Conservation (phyloP, 2,888 invertebrate species). For the Macrosiphum euphorbiae region DNA sequence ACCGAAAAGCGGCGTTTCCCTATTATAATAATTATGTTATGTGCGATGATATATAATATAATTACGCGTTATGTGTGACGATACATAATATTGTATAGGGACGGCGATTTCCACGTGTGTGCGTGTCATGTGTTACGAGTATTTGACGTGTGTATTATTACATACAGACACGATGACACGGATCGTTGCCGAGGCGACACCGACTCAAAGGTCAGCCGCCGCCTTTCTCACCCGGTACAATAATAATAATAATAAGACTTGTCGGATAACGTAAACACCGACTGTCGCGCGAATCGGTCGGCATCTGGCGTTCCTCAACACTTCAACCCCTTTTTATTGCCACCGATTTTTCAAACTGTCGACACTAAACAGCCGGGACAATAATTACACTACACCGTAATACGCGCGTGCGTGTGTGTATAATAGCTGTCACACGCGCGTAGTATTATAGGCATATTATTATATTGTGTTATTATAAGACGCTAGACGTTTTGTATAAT, state of each 20-base stretch:
- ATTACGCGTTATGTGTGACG: not conserved
- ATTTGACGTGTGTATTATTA: not conserved
- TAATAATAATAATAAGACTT: not conserved
- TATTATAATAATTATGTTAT: not conserved
- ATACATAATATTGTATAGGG: not conserved
- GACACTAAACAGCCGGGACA: conserved; percentile 52
- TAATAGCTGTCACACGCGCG: not conserved
- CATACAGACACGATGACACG: not conserved
- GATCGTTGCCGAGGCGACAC: not conserved
- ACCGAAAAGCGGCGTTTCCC: not conserved
- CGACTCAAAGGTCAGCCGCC: conserved; percentile 42
- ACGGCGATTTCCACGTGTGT: not conserved
- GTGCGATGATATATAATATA: not conserved
- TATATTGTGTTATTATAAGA: not conserved
- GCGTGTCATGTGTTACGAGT: not conserved
- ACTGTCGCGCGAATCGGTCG: not conserved
- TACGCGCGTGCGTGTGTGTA: not conserved
- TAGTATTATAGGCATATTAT: not conserved
- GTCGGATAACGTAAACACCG: conserved; percentile 35
- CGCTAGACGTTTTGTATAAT: not conserved
- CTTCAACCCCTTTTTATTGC: conserved; percentile 46
- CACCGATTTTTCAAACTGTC: conserved; percentile 20
- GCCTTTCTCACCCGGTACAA: not conserved
- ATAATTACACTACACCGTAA: not conserved
- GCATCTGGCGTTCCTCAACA: conserved; percentile 54